Percentiles rank a stretch among this genome's conserved stretches.
These are phyloP conservation scores for Plutomurus gul DNA, from an alignment of 1,140 invertebrate genomes.

Conservation along the genomic window DNA sequence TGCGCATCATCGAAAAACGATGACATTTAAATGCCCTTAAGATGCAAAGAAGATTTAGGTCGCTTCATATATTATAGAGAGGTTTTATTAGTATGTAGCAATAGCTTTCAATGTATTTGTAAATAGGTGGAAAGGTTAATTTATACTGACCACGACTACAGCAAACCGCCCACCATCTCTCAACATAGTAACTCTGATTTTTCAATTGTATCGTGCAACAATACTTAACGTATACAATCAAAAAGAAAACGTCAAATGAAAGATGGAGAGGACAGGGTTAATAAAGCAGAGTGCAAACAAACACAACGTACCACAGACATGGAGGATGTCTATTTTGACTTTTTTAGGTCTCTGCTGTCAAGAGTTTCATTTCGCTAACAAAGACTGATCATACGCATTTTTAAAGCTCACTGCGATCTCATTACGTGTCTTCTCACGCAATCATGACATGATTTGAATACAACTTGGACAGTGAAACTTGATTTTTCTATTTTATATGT, in stretches of 20 bases:
- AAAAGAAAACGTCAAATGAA: too few species aligned
- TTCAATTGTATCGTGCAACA: not conserved
- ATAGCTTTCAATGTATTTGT: too few species aligned
- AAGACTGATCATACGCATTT: not conserved
- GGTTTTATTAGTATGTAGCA: too few species aligned
- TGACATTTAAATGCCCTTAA: too few species aligned
- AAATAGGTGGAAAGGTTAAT: too few species aligned
- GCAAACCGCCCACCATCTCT: too few species aligned
- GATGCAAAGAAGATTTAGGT: too few species aligned
- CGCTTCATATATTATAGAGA: too few species aligned
- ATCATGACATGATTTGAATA: not conserved
- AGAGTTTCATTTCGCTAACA: not conserved
- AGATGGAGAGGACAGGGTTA: not conserved
- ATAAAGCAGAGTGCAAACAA: not conserved
- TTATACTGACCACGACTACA: too few species aligned
- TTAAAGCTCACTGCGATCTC: not conserved
- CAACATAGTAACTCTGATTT: too few species aligned
- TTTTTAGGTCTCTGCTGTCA: conserved; percentile 23
- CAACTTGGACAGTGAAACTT: not conserved
- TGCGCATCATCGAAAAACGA: too few species aligned
- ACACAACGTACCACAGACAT: not conserved
- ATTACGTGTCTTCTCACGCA: not conserved
- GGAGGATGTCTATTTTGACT: too few species aligned
- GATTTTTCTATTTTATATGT: not conserved
- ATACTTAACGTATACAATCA: not conserved